A percentile compares a stretch with the other conserved stretches of the same genome.
Conservation (phyloP, 2,888 invertebrate species). For the Ferrisia virgata region DNA sequence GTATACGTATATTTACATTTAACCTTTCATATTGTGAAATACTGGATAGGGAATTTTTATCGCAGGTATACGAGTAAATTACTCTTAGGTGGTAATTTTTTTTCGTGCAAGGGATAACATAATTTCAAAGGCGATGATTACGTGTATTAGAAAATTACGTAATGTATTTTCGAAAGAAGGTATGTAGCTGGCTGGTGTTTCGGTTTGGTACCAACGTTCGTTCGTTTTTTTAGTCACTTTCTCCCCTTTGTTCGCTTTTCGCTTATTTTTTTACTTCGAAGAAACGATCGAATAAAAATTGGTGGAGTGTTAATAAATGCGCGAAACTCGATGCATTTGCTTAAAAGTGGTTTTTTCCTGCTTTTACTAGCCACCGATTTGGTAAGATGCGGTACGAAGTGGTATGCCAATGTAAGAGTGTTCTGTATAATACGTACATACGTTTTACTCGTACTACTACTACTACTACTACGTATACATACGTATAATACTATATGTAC, state of each 20-base stretch:
- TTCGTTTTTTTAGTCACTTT: no score
- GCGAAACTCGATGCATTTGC: conserved; percentile 22
- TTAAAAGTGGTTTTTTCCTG: not conserved
- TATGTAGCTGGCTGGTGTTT: not conserved
- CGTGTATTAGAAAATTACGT: not conserved
- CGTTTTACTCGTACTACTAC: no score
- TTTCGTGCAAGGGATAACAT: not conserved
- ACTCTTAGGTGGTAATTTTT: not conserved
- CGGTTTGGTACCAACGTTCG: no score
- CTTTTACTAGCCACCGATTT: not conserved
- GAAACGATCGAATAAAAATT: not conserved
- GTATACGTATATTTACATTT: not conserved
- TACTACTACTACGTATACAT: no score
- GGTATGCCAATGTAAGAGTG: not conserved
- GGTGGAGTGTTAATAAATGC: not conserved
- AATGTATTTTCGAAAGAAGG: not conserved
- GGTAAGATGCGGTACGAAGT: not conserved
- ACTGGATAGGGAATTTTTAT: not conserved
- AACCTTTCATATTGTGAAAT: not conserved
- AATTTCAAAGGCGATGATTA: not conserved
- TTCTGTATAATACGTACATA: no score
- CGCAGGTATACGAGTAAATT: not conserved
- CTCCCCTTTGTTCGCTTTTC: not conserved
- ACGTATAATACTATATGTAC: not conserved
- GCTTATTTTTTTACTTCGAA: not conserved